Conservation (phyloP, 2,888 invertebrate species). For the Trypoxylon attenuatum region DNA sequence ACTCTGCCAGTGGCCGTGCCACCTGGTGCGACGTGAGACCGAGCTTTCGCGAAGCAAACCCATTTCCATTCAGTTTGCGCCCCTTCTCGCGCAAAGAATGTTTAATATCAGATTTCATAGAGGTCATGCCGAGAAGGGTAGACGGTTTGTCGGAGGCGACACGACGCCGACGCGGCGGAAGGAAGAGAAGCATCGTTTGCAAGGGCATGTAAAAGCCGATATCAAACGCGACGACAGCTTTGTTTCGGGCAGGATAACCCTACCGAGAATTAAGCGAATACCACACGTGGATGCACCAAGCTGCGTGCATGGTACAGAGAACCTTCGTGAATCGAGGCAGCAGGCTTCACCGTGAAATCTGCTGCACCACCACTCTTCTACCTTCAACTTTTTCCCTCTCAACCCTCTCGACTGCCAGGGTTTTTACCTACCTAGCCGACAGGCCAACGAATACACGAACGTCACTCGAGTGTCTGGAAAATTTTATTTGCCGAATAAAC, state of each 20-base stretch:
- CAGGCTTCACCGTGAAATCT: slow-evolving; percentile 22
- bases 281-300: slow-evolving; percentile 19
- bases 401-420: background rate
- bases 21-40: slow-evolving; percentile 14
- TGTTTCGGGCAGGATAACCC: slow-evolving; percentile 70
- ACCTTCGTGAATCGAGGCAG: slow-evolving; percentile 18
- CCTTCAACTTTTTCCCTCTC: slow-evolving; percentile 7
- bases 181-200: slow-evolving; percentile 34
- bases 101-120: slow-evolving; percentile 70
- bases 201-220: slow-evolving; percentile 66
- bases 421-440: slow-evolving; percentile 9
- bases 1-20: slow-evolving; percentile 6
- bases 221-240: slow-evolving; percentile 72
- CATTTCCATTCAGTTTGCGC: slow-evolving; percentile 48
- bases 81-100: slow-evolving; percentile 58
- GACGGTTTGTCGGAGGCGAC: slow-evolving; percentile 29
- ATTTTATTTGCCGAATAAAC: slow-evolving; percentile 33
- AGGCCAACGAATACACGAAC: background rate
- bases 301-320: background rate
- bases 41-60: slow-evolving; percentile 24
- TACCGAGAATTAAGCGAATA: slow-evolving; percentile 63
- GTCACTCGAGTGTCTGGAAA: slow-evolving; percentile 16
- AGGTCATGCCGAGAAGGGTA: slow-evolving; percentile 30
- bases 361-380: slow-evolving; percentile 3
- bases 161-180: too few species aligned